Conservation (phyloP, 2,113 vertebrate genomes). For the Zosterops borbonicus region DNA sequence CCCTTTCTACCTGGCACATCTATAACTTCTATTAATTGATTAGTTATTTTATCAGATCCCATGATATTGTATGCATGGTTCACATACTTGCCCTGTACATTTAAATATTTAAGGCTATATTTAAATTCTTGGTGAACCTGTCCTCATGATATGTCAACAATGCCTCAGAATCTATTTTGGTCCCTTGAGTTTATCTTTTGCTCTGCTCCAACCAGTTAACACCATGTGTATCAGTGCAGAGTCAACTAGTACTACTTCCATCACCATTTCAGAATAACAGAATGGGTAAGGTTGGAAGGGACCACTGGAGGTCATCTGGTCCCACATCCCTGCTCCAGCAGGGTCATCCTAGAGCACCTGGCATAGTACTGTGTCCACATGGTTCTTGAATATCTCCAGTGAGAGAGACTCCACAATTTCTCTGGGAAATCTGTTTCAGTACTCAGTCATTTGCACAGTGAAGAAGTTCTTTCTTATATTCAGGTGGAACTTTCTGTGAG, state of each 20-base stretch:
- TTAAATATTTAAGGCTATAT: background rate
- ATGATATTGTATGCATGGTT: background rate
- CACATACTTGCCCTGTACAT: background rate
- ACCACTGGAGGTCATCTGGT: background rate
- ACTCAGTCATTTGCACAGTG: no score
- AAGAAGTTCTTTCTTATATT: background rate
- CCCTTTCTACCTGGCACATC: background rate
- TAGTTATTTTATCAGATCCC: background rate
- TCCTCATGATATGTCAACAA: background rate
- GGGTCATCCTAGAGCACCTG: background rate
- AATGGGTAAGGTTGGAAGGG: background rate
- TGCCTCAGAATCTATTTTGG: background rate
- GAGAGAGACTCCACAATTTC: background rate
- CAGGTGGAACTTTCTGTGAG: background rate
- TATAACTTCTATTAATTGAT: background rate
- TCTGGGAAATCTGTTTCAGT: background rate
- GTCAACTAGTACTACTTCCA: background rate
- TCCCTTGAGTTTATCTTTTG: background rate
- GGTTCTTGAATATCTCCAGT: background rate
- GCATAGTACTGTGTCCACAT: background rate
- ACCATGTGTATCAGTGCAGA: background rate
- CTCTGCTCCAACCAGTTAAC: background rate
- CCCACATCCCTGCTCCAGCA: background rate
- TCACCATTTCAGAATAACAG: background rate
- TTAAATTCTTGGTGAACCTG: background rate